These are phyloP conservation scores for Lampropteryx suffumata DNA, from an alignment of 2,888 invertebrate genomes.

Conservation along the genomic window DNA sequence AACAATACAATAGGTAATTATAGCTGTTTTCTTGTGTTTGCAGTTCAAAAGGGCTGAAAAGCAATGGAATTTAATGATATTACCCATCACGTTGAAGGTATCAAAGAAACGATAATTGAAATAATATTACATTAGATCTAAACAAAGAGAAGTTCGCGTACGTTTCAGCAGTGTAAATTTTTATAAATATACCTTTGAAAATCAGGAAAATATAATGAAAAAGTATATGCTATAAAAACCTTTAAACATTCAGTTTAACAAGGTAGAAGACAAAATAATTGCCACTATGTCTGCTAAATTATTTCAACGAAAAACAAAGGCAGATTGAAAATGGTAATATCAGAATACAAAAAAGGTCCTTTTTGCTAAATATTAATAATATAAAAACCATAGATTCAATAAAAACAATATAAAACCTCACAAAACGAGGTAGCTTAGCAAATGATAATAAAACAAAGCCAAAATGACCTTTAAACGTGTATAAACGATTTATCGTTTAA, in stretches of 20 bases:
- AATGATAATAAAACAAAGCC: background rate
- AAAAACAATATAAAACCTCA: background rate
- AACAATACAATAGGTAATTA: conserved; percentile 18
- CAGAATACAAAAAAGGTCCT: background rate
- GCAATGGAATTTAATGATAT: conserved; percentile 4
- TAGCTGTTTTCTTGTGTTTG: conserved; percentile 6
- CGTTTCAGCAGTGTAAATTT: too few relatives aligned
- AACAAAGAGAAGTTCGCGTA: too few relatives aligned
- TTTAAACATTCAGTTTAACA: too few relatives aligned
- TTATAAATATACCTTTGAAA: too few relatives aligned
- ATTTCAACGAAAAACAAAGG: background rate
- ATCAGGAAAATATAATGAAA: too few relatives aligned
- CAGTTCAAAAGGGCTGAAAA: conserved; percentile 1
- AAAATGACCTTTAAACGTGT: conserved; percentile 4
- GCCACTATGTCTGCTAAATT: background rate
- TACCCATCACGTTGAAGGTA: background rate
- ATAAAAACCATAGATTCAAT: background rate
- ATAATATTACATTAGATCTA: background rate
- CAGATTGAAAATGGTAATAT: background rate
- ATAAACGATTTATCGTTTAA: background rate
- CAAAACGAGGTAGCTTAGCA: background rate
- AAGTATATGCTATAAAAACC: too few relatives aligned
- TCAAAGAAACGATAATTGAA: background rate
- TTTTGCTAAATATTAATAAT: too few relatives aligned
- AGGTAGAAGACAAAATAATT: too few relatives aligned